These are phyloP conservation scores for Drosophila lacicola DNA, from an alignment of 2,888 invertebrate species.

Conservation along the genomic window DNA sequence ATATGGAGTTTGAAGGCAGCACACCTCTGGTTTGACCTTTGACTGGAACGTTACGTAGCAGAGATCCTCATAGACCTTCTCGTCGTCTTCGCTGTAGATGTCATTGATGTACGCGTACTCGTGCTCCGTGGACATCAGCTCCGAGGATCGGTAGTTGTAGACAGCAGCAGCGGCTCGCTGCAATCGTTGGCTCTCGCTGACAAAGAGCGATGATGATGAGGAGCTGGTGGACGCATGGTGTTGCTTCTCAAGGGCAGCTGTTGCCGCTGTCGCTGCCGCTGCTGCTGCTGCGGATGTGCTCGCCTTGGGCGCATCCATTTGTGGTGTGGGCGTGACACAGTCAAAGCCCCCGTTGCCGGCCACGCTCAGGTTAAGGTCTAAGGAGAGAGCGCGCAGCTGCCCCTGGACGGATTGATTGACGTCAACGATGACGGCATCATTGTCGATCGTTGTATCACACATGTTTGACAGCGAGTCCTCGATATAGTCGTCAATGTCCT, in stretches of 20 bases:
- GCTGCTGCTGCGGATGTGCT: conserved; percentile 44
- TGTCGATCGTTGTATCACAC: conserved; percentile 79
- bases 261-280: conserved; percentile 2
- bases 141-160: conserved; percentile 81
- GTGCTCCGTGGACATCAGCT: conserved; percentile 73
- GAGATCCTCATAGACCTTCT: conserved; percentile 94
- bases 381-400: conserved; percentile 48
- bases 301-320: conserved; percentile 39
- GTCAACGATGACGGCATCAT: conserved; percentile 51
- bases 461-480: conserved; percentile 82
- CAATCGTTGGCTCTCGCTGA: conserved; percentile 74
- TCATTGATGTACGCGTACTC: conserved; percentile 83
- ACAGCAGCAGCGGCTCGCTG: conserved; percentile 83
- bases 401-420: conserved; percentile 47
- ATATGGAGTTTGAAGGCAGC: conserved; percentile 49
- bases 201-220: conserved; percentile 44
- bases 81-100: conserved; percentile 87
- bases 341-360: conserved; percentile 17
- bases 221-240: conserved; percentile 35
- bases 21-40: conserved; percentile 88
- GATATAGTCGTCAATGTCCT: conserved; percentile 82
- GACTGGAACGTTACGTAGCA: conserved; percentile 93
- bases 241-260: conserved; percentile 12
- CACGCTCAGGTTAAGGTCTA: conserved; percentile 55
- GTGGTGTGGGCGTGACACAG: conserved; percentile 58